Evolutionary conservation across 2,797 vertebrate species (phyloP).

Genomic region (Tympanoctomys barrerae): DNA sequence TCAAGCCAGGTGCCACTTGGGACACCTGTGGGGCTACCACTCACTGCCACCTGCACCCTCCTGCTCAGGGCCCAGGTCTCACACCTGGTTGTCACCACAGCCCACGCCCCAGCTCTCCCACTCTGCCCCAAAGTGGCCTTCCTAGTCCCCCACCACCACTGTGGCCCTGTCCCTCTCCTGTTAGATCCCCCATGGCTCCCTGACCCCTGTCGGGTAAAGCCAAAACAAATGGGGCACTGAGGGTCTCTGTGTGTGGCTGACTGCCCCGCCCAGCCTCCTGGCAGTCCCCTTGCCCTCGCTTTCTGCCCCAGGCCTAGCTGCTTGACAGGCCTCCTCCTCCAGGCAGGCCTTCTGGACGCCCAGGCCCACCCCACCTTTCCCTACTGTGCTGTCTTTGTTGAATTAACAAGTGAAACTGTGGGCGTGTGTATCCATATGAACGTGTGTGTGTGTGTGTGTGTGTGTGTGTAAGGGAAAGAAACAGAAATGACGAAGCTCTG

Average conservation of each 20-base stretch:
- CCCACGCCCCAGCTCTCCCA: not conserved
- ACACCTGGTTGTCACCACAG: not conserved
- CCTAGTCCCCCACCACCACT: not conserved
- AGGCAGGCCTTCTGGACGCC: conserved; percentile 58
- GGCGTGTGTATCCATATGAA: not conserved
- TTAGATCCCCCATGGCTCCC: not conserved
- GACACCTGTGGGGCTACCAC: not conserved
- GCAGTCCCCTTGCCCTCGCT: not conserved
- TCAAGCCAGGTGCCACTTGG: not conserved
- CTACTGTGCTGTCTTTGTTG: not conserved
- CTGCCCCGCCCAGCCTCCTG: not conserved
- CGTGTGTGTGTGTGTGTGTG: not conserved
- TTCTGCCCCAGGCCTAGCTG: not conserved
- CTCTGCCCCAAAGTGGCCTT: not conserved
- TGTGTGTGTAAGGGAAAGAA: not conserved
- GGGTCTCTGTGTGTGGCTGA: not conserved
- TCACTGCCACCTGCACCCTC: not conserved
- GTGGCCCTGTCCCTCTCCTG: not conserved
- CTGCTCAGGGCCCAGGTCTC: not conserved
- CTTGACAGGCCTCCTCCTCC: conserved; percentile 35
- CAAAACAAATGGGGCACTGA: not conserved
- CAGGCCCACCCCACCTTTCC: not conserved
- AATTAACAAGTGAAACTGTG: not conserved
- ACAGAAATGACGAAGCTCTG: not conserved
- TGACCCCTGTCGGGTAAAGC: not conserved